Evolutionary conservation across 2,888 invertebrate genomes (phyloP), one percentile per base, ranked within the genome.

Genomic region (Spicauda simplicius): DNA sequence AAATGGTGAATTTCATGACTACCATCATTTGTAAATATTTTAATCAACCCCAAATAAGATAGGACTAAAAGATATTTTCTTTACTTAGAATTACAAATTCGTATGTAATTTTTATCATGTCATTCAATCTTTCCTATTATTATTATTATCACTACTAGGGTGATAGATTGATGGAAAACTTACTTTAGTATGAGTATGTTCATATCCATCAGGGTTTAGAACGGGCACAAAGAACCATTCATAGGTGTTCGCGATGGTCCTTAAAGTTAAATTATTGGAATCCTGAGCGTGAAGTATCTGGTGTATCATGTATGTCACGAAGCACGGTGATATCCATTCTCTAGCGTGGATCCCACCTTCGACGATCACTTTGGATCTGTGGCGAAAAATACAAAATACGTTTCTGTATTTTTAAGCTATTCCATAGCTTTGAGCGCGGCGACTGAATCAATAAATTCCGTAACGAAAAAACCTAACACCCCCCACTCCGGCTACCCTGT

Each of bases 181-280:
- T 72, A 92, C 94, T 19, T 77, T 79, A 0, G 87, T 90, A 79
- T 96, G 95, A 0, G 95, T 94, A 80, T 82, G 95, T 56, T 94
- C 96, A 78, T 95, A 97, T 14, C 97, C 97, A 81, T 97, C 97
- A 6, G 96, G 96, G 80, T 97, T 97, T 55, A 95, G 81, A 2
- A 95, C 88, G 0, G 97, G 96, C 54, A 97, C 87, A 64, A 97
- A 90, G 77, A 95, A 95, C 95, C 95, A 97, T 73, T 96, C 95
- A 73, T 94, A 93, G 8, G 80, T 81, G 14, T 87, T 79, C 0
- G 93, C 94, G 25, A 95, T 83, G 0, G 75, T 63, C 64, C 85
- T 86, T 2, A 95, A 73, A 0, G 80, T 76, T 0, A 73, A 55
- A 45, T 94, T 80, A 0, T 81, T 73, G 19, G 93, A 94, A 18